Conservation (phyloP, 2,797 vertebrate species). For the Xenopus petersii region DNA sequence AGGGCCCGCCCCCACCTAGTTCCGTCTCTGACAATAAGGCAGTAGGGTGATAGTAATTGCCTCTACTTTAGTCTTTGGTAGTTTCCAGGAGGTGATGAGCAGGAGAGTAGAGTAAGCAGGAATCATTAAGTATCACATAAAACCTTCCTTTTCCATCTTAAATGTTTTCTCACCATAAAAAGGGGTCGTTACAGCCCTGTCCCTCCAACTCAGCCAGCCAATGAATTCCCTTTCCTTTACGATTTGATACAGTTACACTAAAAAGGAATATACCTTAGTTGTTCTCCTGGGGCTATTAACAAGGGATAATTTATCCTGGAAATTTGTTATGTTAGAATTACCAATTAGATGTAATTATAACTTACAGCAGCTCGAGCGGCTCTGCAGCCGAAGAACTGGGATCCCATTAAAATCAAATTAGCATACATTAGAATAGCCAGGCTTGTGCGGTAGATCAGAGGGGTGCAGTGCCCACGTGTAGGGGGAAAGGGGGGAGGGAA, state of each 20-base stretch:
- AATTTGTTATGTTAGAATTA: constrained; percentile 73
- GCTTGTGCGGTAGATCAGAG: constrained; percentile 22
- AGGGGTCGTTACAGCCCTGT: constrained; percentile 4
- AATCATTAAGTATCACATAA: no score
- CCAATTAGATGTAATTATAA: constrained; percentile 72
- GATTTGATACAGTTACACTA: constrained; percentile 47
- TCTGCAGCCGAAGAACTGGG: constrained; percentile 59
- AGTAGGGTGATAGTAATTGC: no score
- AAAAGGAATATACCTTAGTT: constrained; percentile 44
- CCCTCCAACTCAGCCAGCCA: constrained; percentile 18
- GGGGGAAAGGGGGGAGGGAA: no score
- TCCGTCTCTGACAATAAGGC: no score
- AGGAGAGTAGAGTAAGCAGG: no score
- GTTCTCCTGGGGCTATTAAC: constrained; percentile 66
- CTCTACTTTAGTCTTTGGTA: no score
- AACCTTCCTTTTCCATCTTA: no score
- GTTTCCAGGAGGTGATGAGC: no score
- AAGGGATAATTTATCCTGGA: constrained; percentile 70
- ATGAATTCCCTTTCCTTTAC: constrained; percentile 22
- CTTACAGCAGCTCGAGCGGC: constrained; percentile 58
- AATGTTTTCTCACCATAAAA: no score
- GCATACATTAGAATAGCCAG: constrained; percentile 62
- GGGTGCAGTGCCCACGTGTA: not conserved
- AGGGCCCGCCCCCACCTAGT: no score
- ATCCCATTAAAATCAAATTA: constrained; percentile 70